These are phyloP conservation scores for Manis pentadactyla DNA, from an alignment of 2,797 vertebrate genomes.

Conservation along the genomic window DNA sequence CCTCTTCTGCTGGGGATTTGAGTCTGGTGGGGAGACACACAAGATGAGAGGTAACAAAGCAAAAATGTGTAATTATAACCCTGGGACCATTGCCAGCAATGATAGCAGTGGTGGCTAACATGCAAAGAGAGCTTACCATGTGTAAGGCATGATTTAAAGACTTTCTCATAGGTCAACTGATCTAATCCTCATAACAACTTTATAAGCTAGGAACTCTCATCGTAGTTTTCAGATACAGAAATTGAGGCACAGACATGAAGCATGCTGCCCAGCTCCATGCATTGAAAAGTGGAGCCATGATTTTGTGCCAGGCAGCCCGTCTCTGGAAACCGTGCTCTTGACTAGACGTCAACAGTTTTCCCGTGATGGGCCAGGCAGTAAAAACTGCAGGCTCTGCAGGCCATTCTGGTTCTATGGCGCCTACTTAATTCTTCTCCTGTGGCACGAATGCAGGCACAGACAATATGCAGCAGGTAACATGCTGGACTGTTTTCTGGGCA, in stretches of 20 bases:
- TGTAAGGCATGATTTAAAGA: neutral
- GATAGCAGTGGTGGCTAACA: no score
- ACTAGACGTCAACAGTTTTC: neutral
- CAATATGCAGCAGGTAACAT: neutral
- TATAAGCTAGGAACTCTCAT: neutral
- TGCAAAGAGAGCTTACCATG: neutral
- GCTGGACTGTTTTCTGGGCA: neutral
- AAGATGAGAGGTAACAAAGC: neutral
- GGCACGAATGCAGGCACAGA: accelerated
- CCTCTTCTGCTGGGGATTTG: neutral
- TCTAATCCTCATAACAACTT: neutral
- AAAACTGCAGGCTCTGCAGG: neutral
- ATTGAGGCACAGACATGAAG: neutral
- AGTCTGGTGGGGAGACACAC: neutral
- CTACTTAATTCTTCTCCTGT: neutral
- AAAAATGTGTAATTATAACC: neutral
- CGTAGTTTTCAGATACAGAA: neutral
- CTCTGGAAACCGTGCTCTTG: neutral
- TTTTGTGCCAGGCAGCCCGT: neutral
- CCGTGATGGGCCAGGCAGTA: neutral
- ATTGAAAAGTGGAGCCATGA: neutral
- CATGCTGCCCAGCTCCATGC: neutral
- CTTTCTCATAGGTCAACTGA: neutral
- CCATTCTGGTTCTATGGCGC: neutral
- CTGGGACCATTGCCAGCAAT: neutral